Percentiles rank a stretch among this genome's conserved stretches.
These are phyloP conservation scores for Elephas maximus DNA, from an alignment of 2,113 vertebrate genomes.

Conservation along the genomic window DNA sequence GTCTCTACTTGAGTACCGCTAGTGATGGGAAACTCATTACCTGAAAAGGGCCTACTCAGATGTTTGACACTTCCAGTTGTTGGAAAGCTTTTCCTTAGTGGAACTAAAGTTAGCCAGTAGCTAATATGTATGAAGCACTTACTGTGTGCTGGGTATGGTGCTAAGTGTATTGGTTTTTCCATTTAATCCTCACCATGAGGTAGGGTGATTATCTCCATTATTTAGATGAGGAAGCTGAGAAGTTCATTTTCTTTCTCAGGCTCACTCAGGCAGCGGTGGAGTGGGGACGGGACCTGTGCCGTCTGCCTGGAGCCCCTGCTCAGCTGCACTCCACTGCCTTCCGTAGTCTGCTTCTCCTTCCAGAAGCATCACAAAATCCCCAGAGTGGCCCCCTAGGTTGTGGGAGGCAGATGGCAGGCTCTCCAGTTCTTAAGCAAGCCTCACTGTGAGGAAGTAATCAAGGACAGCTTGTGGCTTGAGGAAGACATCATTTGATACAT, in stretches of 20 bases:
- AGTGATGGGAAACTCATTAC: neutral
- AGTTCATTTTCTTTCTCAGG: neutral
- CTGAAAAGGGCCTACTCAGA: neutral
- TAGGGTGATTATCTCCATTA: neutral
- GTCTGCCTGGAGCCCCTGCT: neutral
- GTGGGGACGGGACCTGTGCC: accelerated
- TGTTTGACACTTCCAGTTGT: neutral
- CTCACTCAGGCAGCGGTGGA: neutral
- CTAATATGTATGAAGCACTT: neutral
- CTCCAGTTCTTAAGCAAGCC: neutral
- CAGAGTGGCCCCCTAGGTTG: neutral
- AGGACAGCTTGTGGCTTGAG: neutral
- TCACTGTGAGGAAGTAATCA: neutral
- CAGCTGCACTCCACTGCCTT: neutral
- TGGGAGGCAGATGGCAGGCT: neutral
- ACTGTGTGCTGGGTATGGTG: neutral
- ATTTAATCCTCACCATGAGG: neutral
- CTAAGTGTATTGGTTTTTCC: neutral
- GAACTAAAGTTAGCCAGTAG: neutral
- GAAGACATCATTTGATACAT: neutral
- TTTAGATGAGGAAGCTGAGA: neutral
- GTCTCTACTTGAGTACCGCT: neutral
- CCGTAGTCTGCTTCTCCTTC: neutral
- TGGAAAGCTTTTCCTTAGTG: neutral
- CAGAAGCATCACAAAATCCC: accelerated